These are phyloP conservation scores for Oceanites oceanicus DNA, from an alignment of 2,113 vertebrate species.

Conservation along the genomic window DNA sequence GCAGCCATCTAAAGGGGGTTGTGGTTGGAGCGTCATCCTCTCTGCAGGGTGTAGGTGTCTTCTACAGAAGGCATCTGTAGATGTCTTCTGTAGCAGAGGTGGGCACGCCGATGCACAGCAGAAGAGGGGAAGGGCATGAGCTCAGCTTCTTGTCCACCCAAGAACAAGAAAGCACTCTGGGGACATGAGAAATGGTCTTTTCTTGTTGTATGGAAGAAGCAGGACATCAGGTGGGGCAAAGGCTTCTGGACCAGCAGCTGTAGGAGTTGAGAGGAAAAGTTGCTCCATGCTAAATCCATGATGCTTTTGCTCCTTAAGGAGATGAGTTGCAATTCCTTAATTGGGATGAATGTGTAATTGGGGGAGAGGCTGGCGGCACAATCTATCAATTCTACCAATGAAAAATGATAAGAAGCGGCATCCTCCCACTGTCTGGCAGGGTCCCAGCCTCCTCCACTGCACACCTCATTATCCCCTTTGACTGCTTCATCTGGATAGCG, in stretches of 20 bases:
- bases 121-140: neutral
- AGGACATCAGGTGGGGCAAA: no score
- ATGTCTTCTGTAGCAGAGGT: neutral
- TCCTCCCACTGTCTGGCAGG: neutral
- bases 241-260: neutral
- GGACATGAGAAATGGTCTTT: fast-evolving
- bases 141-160: neutral
- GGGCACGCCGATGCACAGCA: neutral
- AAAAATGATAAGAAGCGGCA: slow-evolving; percentile 23
- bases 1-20: neutral
- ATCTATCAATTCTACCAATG: slow-evolving; percentile 14
- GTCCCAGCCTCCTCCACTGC: neutral
- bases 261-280: neutral
- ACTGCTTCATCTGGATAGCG: neutral
- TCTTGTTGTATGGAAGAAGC: neutral
- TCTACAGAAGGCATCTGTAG: neutral
- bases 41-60: fast-evolving
- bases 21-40: fast-evolving
- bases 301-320: neutral
- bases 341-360: neutral
- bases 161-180: neutral
- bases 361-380: neutral
- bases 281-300: neutral
- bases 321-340: neutral
- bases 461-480: slow-evolving; percentile 18